Percentiles rank a stretch among this genome's conserved stretches.
Conservation (phyloP, 2,888 invertebrate species). For the Plagiodera versicolora region DNA sequence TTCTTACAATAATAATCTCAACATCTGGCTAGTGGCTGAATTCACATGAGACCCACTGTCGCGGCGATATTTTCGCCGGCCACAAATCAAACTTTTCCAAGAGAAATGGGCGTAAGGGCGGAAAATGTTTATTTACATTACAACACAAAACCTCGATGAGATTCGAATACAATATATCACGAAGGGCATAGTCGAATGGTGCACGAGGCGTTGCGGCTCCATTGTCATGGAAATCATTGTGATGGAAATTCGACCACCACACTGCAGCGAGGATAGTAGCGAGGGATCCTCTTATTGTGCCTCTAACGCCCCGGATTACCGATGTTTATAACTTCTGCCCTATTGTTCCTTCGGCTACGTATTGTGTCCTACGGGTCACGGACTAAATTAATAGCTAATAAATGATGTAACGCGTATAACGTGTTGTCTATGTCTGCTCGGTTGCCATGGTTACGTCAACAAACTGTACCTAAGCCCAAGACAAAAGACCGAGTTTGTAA, state of each 20-base stretch:
- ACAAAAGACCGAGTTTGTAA: too few relatives aligned
- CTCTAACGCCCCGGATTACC: conserved; percentile 30
- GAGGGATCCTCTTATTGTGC: conserved; percentile 42
- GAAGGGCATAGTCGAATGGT: conserved; percentile 35
- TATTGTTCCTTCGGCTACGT: conserved; percentile 33
- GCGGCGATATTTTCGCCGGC: conserved; percentile 17
- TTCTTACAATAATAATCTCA: too few relatives aligned
- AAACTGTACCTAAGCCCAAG: not conserved
- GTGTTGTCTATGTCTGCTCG: not conserved
- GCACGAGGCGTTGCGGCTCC: conserved; percentile 25
- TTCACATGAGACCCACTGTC: not conserved
- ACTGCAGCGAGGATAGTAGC: conserved; percentile 34
- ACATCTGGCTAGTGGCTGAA: not conserved
- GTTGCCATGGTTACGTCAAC: not conserved
- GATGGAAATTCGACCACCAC: conserved; percentile 43
- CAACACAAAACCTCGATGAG: conserved; percentile 29
- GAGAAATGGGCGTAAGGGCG: conserved; percentile 28
- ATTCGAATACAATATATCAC: conserved; percentile 38
- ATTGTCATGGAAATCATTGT: conserved; percentile 34
- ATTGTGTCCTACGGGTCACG: conserved; percentile 37
- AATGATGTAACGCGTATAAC: not conserved
- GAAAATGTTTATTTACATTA: conserved; percentile 33
- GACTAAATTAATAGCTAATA: not conserved
- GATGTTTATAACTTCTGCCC: conserved; percentile 41
- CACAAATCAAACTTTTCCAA: conserved; percentile 33